Evolutionary conservation across 1,140 invertebrate species (phyloP).

Genomic region (Delia radicum): DNA sequence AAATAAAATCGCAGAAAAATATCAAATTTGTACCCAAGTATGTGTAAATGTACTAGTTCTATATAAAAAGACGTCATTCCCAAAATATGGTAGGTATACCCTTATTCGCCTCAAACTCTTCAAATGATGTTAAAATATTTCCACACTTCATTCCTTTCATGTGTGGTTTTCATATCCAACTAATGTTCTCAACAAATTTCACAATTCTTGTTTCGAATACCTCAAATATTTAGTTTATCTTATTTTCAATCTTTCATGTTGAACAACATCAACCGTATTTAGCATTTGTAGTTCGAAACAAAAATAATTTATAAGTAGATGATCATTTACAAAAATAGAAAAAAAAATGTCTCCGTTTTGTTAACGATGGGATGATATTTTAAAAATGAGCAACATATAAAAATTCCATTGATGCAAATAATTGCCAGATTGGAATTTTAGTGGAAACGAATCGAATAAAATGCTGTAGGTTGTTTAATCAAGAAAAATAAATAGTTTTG

Average conservation of each 20-base stretch:
- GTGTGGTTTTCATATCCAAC: not conserved
- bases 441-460: not conserved
- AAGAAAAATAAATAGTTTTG: not conserved
- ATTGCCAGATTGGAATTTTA: not conserved
- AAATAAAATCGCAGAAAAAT: too few species aligned
- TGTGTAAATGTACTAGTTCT: too few species aligned
- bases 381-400: not conserved
- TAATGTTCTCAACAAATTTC: not conserved
- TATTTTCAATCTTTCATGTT: not conserved
- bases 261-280: not conserved
- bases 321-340: not conserved
- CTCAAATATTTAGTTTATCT: not conserved
- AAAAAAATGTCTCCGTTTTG: not conserved
- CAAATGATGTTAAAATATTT: too few species aligned
- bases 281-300: not conserved
- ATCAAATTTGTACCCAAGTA: too few species aligned
- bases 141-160: not conserved
- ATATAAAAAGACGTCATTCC: too few species aligned
- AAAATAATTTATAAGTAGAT: not conserved
- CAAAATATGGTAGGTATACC: too few species aligned
- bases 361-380: not conserved
- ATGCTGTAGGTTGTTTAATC: not conserved
- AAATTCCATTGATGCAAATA: not conserved
- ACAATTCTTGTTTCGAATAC: not conserved
- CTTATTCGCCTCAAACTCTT: too few species aligned